A percentile compares a stretch with the other conserved stretches of the same genome.
phyloP scores from a whole-genome alignment of 1,140 invertebrate genomes.

The Panagrolaimus sp. region DNA sequence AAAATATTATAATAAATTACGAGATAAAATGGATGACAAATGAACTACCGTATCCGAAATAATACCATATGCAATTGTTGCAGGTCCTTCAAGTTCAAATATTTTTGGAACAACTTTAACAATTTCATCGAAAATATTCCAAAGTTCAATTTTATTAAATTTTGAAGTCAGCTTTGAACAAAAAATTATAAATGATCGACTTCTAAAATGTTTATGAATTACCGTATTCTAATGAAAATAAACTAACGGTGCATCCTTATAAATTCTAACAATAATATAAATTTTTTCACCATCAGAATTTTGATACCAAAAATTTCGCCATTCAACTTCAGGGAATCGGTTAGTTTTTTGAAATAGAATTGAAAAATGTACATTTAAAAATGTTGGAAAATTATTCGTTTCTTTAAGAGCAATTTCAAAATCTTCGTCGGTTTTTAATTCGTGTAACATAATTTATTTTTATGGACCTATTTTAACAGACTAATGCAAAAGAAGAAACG shows the following conservation, averaged over 20 bases:
- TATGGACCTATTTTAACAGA: no score
- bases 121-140: slow-evolving; percentile 1
- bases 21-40: no score
- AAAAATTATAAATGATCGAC: not conserved
- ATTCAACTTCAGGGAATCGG: not conserved
- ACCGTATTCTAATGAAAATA: not conserved
- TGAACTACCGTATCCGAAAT: not conserved
- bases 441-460: no score
- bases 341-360: not conserved
- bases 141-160: not conserved
- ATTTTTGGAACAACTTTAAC: not conserved
- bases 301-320: not conserved
- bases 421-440: no score
- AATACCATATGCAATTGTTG: not conserved
- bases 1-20: not conserved
- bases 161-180: not conserved
- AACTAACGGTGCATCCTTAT: not conserved
- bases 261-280: not conserved
- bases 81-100: not conserved
- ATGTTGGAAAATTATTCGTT: not conserved
- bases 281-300: not conserved
- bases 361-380: not conserved
- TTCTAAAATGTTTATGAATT: not conserved
- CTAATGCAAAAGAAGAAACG: no score
- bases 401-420: not conserved